Evolutionary conservation across 2,113 vertebrate genomes (phyloP).

Genomic region (Aleadryas rufinucha): DNA sequence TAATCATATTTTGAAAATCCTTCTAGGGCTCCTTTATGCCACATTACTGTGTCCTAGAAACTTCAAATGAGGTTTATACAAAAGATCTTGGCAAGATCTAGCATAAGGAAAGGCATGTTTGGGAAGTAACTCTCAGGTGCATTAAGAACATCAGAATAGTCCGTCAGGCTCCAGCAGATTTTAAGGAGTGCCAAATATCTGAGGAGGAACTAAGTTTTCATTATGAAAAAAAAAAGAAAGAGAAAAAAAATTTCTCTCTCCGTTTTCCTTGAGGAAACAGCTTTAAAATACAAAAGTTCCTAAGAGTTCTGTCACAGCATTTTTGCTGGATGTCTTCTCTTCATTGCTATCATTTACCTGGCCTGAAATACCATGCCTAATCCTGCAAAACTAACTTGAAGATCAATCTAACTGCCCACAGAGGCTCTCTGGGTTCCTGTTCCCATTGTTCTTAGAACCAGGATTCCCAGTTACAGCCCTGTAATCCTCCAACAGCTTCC

Average conservation of each 20-base stretch:
- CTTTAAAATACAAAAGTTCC: not conserved
- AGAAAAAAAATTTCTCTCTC: not conserved
- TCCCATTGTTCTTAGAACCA: not conserved
- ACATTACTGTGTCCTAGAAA: slow-evolving; percentile 11
- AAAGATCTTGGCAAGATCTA: slow-evolving; percentile 55
- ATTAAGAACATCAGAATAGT: not conserved
- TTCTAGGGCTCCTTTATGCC: slow-evolving; percentile 6
- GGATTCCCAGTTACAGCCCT: not conserved
- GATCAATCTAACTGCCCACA: not conserved
- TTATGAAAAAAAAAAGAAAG: not conserved
- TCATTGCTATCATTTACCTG: not conserved
- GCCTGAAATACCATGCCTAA: not conserved
- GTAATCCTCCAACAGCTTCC: not conserved
- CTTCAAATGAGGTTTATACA: slow-evolving; percentile 24
- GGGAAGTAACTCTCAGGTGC: slow-evolving; percentile 47
- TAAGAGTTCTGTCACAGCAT: not conserved
- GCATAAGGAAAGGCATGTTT: slow-evolving; percentile 7
- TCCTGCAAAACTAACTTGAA: not conserved
- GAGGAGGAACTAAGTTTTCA: not conserved
- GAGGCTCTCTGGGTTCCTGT: not conserved
- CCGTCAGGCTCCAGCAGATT: slow-evolving; percentile 13
- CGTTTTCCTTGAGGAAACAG: not conserved
- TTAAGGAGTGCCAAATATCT: slow-evolving; percentile 38
- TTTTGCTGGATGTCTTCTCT: not conserved
- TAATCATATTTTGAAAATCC: slow-evolving; percentile 19